These are phyloP conservation scores for Podarcis siculus DNA, from an alignment of 2,797 vertebrate species.

Conservation along the genomic window DNA sequence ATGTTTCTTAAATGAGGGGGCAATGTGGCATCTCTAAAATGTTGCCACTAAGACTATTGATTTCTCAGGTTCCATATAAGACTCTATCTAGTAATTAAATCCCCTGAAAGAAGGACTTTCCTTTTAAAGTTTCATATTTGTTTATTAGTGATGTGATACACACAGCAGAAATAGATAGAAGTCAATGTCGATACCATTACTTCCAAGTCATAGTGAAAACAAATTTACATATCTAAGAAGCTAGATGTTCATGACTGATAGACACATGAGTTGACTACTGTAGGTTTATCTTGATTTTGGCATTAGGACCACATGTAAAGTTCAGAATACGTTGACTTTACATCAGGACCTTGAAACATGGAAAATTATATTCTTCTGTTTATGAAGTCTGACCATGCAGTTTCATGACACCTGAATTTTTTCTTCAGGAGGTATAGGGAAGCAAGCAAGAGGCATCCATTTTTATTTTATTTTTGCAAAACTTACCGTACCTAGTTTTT, in stretches of 20 bases:
- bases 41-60: not conserved
- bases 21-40: constrained; percentile 7
- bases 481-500: not conserved
- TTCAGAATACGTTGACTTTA: not conserved
- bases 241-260: not conserved
- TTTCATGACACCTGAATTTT: not conserved
- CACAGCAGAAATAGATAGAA: not conserved
- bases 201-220: not conserved
- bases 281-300: not conserved
- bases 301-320: not conserved
- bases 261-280: too few relatives aligned
- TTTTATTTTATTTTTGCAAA: not conserved
- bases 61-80: not conserved
- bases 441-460: not conserved
- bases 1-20: not conserved
- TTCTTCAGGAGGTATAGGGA: not conserved
- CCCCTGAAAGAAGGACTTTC: not conserved
- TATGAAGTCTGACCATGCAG: not conserved
- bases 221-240: not conserved
- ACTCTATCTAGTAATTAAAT: constrained; percentile 6
- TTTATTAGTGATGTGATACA: not conserved
- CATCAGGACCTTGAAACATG: not conserved
- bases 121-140: not conserved
- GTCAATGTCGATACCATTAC: not conserved
- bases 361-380: not conserved